Evolutionary conservation across 2,888 invertebrate genomes (phyloP), one percentile per base, ranked within the genome.

Genomic region (Brachyptera risi): DNA sequence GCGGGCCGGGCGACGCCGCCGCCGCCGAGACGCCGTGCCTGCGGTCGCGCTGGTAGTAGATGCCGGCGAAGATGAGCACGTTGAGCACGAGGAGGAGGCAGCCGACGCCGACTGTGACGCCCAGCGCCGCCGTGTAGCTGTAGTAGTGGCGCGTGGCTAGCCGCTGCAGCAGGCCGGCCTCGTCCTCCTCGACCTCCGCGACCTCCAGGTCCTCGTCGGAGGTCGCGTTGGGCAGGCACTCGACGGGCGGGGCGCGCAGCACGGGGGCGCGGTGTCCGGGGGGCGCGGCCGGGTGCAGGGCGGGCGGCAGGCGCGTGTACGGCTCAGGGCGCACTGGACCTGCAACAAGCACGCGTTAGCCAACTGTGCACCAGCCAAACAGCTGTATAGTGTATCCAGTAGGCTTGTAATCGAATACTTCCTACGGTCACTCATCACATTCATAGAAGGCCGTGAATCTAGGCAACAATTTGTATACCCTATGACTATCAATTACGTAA

Each of bases 51-150:
- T 87, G 87, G 67, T 87, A 83, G 72, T 87, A 88, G 68, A 87
- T 87, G 1, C 88, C 89, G 1, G 89, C 88, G 70, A 88, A 89
- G 66, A 89, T 88, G 62, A 88, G 75, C 78, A 87, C 84, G 73
- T 88, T 87, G 23, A 88, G 78, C 1, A 87, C 82, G 21, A 88
- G 75, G 26, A 88, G 79, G 66, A 87, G 82, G 72, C 87, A 87
- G 13, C 87, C 88, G 1, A 88, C 85, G 7, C 87, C 87, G 7
- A 87, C 86, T 2, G 89, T 89, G 65, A 89, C 87, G 0, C 88
- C 88, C 56, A 90, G 78, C 2, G 89, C 89, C 44, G 88, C 86
- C 1, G 88, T 87, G 70, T 88, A 88, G 68, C 65, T 69, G 68
- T 65, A 69, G 70, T 80, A 82, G 69, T 80, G 81, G 47, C 79